Conservation (phyloP, 2,888 invertebrate species). For the Stenolophus ochropezus region DNA sequence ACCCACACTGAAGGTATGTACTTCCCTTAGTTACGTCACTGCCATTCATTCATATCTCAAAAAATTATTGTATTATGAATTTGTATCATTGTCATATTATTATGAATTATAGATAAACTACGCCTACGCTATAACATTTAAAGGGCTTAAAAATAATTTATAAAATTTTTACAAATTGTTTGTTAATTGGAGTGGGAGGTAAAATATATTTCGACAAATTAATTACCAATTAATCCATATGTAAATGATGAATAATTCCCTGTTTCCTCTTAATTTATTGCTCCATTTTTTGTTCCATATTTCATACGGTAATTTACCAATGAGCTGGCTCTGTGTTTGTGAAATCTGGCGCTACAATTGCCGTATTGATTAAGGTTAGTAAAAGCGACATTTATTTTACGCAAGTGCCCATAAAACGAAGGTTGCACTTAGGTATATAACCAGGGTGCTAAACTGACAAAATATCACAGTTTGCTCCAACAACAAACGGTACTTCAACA, state of each 20-base stretch:
- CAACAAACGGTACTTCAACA: slow-evolving; percentile 21
- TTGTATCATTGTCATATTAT: too few relatives aligned
- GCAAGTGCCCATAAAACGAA: slow-evolving; percentile 43
- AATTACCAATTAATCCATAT: not conserved
- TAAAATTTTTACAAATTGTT: too few relatives aligned
- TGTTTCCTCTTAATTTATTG: not conserved
- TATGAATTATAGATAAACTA: too few relatives aligned
- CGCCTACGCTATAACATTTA: too few relatives aligned
- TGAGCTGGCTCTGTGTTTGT: slow-evolving; percentile 14
- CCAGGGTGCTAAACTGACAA: slow-evolving; percentile 34
- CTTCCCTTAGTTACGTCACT: too few relatives aligned
- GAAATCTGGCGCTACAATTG: slow-evolving; percentile 4
- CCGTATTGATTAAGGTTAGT: slow-evolving; percentile 48
- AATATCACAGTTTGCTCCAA: slow-evolving; percentile 44
- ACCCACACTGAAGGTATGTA: too few relatives aligned
- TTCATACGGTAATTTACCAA: not conserved
- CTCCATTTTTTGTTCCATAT: not conserved
- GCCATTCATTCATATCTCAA: too few relatives aligned
- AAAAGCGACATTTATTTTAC: slow-evolving; percentile 45
- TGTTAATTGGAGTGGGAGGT: not conserved
- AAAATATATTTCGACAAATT: not conserved
- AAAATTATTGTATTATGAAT: too few relatives aligned
- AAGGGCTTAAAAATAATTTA: too few relatives aligned
- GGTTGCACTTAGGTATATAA: slow-evolving; percentile 40
- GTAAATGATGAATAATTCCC: not conserved